These are phyloP conservation scores for Hyperoodon ampullatus DNA, from an alignment of 2,113 vertebrate species.

Conservation along the genomic window DNA sequence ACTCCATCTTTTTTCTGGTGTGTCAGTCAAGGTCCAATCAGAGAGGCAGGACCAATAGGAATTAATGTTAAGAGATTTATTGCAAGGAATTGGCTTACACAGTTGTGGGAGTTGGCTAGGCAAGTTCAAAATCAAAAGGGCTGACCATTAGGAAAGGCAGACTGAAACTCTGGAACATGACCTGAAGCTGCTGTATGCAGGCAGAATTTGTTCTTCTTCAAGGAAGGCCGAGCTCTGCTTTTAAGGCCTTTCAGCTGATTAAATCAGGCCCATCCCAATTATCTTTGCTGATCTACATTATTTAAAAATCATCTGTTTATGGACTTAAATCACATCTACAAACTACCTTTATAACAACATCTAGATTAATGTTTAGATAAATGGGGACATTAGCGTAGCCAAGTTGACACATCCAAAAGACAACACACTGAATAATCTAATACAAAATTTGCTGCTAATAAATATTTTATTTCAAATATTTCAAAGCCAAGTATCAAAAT, in stretches of 20 bases:
- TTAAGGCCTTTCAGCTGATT: not conserved
- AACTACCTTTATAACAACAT: not conserved
- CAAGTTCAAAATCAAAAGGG: not conserved
- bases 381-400: not conserved
- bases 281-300: not conserved
- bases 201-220: not conserved
- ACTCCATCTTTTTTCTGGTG: not conserved
- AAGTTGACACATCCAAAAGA: not conserved
- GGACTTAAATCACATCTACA: not conserved
- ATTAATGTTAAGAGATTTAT: not conserved
- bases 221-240: not conserved
- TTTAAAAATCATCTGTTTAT: constrained; percentile 2
- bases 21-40: not conserved
- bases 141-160: not conserved
- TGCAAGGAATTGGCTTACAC: not conserved
- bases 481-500: constrained; percentile 23
- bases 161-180: not conserved
- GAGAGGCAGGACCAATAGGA: not conserved
- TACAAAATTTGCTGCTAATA: not conserved
- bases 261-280: not conserved
- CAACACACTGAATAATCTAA: not conserved
- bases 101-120: not conserved
- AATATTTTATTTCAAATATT: not conserved
- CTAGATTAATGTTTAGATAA: not conserved
- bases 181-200: not conserved